phyloP scores from a whole-genome alignment of 2,888 invertebrate genomes.

The Caenorhabditis becei region DNA sequence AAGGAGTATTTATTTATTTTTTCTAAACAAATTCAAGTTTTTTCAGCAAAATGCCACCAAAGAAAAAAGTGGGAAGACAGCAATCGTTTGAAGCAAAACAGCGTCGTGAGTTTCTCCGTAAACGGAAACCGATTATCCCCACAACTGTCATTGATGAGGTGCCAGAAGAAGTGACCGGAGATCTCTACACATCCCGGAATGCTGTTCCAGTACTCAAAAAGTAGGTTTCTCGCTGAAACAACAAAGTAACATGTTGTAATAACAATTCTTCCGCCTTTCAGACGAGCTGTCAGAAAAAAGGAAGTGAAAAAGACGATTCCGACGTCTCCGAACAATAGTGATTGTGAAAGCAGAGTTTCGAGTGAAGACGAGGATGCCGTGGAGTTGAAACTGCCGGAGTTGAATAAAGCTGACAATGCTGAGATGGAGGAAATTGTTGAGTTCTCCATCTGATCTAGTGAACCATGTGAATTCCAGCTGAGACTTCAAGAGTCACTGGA shows the following conservation, averaged over 20 bases:
- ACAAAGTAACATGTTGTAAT: no score
- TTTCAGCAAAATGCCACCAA: conserved; percentile 46
- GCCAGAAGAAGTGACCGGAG: no score
- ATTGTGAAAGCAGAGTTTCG: not conserved
- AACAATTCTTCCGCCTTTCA: no score
- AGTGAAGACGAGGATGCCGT: conserved; percentile 1
- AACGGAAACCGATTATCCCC: not conserved
- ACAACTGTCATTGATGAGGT: no score
- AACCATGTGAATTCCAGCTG: not conserved
- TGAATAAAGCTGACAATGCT: not conserved
- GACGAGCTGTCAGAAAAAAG: not conserved
- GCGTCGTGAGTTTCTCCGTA: not conserved
- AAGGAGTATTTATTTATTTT: no score
- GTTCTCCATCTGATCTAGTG: not conserved
- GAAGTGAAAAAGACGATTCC: not conserved
- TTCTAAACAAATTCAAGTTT: not conserved
- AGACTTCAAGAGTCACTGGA: not conserved
- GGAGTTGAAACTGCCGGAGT: not conserved
- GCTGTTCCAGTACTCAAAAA: no score
- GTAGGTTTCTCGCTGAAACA: no score
- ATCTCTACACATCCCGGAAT: no score
- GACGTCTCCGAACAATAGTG: not conserved
- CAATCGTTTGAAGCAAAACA: not conserved
- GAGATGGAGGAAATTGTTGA: not conserved
- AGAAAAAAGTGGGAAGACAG: conserved; percentile 5